Base-by-base conservation (phyloP, 1,140 invertebrate genomes). In the Aphidius ervi region DNA sequence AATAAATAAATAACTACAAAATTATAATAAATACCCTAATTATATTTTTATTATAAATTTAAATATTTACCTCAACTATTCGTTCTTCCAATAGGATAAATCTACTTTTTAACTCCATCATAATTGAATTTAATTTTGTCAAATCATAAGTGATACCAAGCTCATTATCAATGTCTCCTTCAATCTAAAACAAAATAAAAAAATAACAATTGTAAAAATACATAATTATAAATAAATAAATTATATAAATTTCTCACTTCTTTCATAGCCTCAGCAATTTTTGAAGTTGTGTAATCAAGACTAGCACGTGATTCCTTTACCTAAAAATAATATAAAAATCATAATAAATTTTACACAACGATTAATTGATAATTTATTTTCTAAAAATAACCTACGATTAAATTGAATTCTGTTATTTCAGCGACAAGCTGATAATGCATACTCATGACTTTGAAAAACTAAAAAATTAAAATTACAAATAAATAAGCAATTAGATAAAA, bases 71-170 rank as follows among this genome's bases (percentile, higher is more conserved):
- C 68, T 78, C 75, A 20, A 76, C 69, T n/a, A 74, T 66, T 55
- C 20, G 56, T 57, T 74, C 71, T 53, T 78, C 73, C 39, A 77
- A 42, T 4, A 56, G 43, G 0, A 56, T 47, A 57, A 74, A 76
- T 46, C 70, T 58, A 40, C 65, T 61, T 41, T 70, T 23, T 16
- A 72, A n/a, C 3, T 47, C 8, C 0, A 52, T 23, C 56, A 76
- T 60, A 56, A 68, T 70, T 6, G 66, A 23, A 23, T 59, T 70
- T 9, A 76, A 66, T 31, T 61, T 64, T 1, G 76, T 78, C 40
- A 76, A 63, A 40, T 73, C 63, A 42, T 71, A 70, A 40, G 76
- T 78, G 5, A 78, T 60, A 20, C 67, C 61, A 5, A 78, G 55
- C 59, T 78, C 75, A 43, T 64, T 68, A 0, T 62, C 67, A 3